Evolutionary conservation across 2,113 vertebrate species (phyloP).

Genomic region (Melanocharis versteri): DNA sequence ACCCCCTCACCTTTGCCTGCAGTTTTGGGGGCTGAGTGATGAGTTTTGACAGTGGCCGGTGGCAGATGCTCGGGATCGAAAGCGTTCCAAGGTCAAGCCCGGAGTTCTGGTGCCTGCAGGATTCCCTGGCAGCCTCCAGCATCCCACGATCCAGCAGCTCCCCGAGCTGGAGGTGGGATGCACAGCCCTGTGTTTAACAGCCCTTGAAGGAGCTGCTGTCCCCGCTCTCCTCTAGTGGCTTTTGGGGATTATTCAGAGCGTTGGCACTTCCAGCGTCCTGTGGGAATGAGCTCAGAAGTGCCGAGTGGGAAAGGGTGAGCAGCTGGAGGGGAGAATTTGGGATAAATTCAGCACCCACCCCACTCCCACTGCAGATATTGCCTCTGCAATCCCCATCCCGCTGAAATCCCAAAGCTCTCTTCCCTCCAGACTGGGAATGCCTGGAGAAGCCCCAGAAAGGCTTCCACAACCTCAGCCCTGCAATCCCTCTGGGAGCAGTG

Average conservation of each 20-base stretch:
- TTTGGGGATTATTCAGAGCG: neutral
- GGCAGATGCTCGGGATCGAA: neutral
- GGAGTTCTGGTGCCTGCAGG: neutral
- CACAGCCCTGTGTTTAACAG: neutral
- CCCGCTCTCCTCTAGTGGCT: neutral
- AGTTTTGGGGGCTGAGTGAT: neutral
- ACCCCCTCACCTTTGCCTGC: neutral
- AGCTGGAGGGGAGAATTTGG: neutral
- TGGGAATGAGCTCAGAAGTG: neutral
- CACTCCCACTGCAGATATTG: neutral
- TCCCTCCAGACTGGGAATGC: neutral
- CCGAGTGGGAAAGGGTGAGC: neutral
- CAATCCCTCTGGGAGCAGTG: neutral
- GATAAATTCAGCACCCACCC: neutral
- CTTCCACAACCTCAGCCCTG: neutral
- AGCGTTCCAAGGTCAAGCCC: neutral
- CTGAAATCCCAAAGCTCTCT: neutral
- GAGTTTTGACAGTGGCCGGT: neutral
- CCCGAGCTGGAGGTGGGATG: neutral
- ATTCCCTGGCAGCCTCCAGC: neutral
- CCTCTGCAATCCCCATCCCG: neutral
- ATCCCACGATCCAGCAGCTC: neutral
- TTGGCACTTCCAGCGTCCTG: neutral
- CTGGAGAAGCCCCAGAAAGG: neutral
- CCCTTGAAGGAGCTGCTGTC: constrained; percentile 34